Percentiles rank a stretch among this genome's conserved stretches.
Evolutionary conservation across 1,140 invertebrate species (phyloP).

Genomic region (Drosophila leontia): DNA sequence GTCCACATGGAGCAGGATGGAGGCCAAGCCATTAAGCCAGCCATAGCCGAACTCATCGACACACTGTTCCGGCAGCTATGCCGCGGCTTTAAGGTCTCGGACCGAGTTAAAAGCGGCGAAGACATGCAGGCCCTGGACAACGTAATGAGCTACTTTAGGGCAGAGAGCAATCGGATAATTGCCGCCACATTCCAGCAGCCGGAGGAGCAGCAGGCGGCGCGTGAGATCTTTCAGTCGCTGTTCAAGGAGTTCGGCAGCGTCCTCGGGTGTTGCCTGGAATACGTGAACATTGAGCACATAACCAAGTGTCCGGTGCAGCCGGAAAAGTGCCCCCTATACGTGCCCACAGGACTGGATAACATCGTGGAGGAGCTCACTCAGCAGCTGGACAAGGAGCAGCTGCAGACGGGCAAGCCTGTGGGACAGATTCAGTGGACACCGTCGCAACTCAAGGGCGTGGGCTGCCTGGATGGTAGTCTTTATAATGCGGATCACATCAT

Average conservation of each 20-base stretch:
- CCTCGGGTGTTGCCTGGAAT: slow-evolving; percentile 73
- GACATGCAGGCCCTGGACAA: slow-evolving; percentile 71
- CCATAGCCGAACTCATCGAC: slow-evolving; percentile 69
- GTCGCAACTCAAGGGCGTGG: slow-evolving; percentile 81
- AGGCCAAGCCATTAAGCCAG: slow-evolving; percentile 25
- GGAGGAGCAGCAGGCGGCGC: slow-evolving; percentile 56
- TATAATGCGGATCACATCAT: slow-evolving; percentile 92
- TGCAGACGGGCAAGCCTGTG: slow-evolving; percentile 75
- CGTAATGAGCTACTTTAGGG: slow-evolving; percentile 73
- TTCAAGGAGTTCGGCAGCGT: slow-evolving; percentile 79
- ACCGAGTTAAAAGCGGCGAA: slow-evolving; percentile 56
- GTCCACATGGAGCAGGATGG: slow-evolving; percentile 37
- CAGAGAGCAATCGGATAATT: slow-evolving; percentile 68
- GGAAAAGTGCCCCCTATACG: slow-evolving; percentile 59
- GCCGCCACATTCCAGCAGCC: slow-evolving; percentile 43
- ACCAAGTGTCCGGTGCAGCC: slow-evolving; percentile 57
- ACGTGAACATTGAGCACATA: slow-evolving; percentile 79
- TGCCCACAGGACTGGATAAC: slow-evolving; percentile 84
- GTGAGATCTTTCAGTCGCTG: slow-evolving; percentile 74
- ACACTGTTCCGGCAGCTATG: slow-evolving; percentile 69
- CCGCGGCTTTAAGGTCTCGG: slow-evolving; percentile 59
- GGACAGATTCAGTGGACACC: slow-evolving; percentile 74
- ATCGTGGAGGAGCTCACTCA: slow-evolving; percentile 57
- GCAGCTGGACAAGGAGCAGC: slow-evolving; percentile 51
- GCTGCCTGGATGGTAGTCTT: slow-evolving; percentile 90